Evolutionary conservation across 2,888 invertebrate genomes (phyloP).

Genomic region (Oithona nana): DNA sequence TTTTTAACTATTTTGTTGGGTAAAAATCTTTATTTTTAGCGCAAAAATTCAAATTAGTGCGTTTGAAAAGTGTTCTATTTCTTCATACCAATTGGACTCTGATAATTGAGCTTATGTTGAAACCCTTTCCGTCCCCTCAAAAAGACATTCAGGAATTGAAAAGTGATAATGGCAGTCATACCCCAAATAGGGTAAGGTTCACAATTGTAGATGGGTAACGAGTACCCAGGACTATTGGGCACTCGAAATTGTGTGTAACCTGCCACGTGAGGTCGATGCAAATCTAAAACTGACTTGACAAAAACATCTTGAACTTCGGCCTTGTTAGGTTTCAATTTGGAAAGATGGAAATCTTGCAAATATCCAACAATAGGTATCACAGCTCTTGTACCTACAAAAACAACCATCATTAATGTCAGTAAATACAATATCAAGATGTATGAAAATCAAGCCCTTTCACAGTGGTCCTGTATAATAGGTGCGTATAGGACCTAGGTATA

Average conservation of each 20-base stretch:
- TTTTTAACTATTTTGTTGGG: too few relatives aligned
- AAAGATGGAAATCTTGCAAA: neutral
- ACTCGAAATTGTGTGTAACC: constrained; percentile 8
- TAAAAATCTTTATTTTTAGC: too few relatives aligned
- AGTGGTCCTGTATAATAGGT: too few relatives aligned
- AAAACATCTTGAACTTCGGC: neutral
- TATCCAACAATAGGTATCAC: neutral
- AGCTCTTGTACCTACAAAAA: neutral
- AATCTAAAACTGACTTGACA: neutral
- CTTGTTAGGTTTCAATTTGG: neutral
- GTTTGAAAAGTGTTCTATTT: too few relatives aligned
- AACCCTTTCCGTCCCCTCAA: neutral
- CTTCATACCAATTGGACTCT: neutral
- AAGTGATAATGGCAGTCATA: constrained; percentile 9
- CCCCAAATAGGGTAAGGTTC: constrained; percentile 10
- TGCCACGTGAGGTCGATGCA: neutral
- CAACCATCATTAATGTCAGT: neutral
- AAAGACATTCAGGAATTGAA: neutral
- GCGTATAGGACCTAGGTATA: too few relatives aligned
- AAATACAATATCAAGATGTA: too few relatives aligned
- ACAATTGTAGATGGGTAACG: neutral
- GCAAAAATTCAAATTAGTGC: too few relatives aligned
- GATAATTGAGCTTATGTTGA: neutral
- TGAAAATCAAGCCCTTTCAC: too few relatives aligned
- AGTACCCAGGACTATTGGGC: neutral